Evolutionary conservation across 2,113 vertebrate genomes (phyloP).

Genomic region (Nyctereutes procyonoides): DNA sequence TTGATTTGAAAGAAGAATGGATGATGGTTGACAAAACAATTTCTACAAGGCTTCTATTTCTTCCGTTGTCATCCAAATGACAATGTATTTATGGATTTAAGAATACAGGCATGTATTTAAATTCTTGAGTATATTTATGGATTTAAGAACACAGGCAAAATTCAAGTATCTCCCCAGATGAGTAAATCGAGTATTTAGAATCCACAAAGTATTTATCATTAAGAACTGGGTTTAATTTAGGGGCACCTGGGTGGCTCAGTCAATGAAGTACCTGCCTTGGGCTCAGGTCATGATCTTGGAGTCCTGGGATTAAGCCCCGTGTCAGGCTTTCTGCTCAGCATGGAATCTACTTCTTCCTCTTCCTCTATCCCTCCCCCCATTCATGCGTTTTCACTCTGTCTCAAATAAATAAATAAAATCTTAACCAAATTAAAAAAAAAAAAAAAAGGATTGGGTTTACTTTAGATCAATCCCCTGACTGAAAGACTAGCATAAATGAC

Average conservation of each 20-base stretch:
- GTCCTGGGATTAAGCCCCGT: too few relatives aligned
- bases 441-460: background rate
- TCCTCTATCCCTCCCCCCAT: too few relatives aligned
- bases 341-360: too few relatives aligned
- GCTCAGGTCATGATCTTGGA: too few relatives aligned
- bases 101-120: too few relatives aligned
- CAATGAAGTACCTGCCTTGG: too few relatives aligned
- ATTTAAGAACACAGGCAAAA: conserved; percentile 17
- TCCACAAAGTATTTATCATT: background rate
- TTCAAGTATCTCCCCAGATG: conserved; percentile 15
- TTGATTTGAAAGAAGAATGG: background rate
- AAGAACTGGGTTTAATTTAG: background rate
- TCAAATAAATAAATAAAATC: background rate
- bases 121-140: background rate
- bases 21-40: background rate
- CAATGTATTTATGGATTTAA: too few relatives aligned
- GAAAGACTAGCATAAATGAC: background rate
- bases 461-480: background rate
- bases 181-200: background rate
- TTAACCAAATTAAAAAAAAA: background rate
- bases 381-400: too few relatives aligned
- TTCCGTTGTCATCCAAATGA: background rate
- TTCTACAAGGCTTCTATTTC: background rate
- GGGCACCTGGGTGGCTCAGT: too few relatives aligned
- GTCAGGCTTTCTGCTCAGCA: too few relatives aligned